These are phyloP conservation scores for Drosophila niveifrons DNA, from an alignment of 2,888 invertebrate genomes.

Conservation along the genomic window DNA sequence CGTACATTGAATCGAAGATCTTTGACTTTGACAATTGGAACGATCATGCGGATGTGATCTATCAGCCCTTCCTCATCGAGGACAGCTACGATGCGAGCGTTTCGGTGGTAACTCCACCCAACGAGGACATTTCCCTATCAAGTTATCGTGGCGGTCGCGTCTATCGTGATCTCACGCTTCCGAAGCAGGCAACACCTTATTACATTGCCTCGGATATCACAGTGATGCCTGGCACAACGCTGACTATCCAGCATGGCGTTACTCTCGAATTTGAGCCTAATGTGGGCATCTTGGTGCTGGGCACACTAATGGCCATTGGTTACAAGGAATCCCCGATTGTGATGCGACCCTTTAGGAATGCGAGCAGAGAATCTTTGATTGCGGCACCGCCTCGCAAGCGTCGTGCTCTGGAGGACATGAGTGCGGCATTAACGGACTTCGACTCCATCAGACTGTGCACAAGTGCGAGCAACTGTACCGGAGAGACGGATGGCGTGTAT, in stretches of 20 bases:
- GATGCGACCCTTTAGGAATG: conserved; percentile 88
- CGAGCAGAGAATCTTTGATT: conserved; percentile 69
- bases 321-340: conserved; percentile 90
- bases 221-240: conserved; percentile 96
- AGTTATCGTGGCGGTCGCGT: conserved; percentile 91
- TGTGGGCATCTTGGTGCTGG: conserved; percentile 97
- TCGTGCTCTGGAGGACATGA: conserved; percentile 87
- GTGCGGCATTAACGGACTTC: conserved; percentile 72
- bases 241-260: conserved; percentile 95
- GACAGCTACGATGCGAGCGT: conserved; percentile 91
- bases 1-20: conserved; percentile 92
- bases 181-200: conserved; percentile 90
- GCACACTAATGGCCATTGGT: conserved; percentile 94
- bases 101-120: conserved; percentile 87
- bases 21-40: conserved; percentile 99
- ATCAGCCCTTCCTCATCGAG: conserved; percentile 93
- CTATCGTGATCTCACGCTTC: conserved; percentile 88
- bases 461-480: conserved; percentile 89
- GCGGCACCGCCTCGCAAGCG: conserved; percentile 76
- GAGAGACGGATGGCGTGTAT: conserved; percentile 83
- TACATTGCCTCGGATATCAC: conserved; percentile 95
- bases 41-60: conserved; percentile 96
- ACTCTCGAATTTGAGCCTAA: conserved; percentile 97
- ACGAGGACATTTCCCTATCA: conserved; percentile 87
- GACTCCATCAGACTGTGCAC: conserved; percentile 93